These are phyloP conservation scores for Athalia cordata DNA, from an alignment of 2,888 invertebrate genomes.

Conservation along the genomic window DNA sequence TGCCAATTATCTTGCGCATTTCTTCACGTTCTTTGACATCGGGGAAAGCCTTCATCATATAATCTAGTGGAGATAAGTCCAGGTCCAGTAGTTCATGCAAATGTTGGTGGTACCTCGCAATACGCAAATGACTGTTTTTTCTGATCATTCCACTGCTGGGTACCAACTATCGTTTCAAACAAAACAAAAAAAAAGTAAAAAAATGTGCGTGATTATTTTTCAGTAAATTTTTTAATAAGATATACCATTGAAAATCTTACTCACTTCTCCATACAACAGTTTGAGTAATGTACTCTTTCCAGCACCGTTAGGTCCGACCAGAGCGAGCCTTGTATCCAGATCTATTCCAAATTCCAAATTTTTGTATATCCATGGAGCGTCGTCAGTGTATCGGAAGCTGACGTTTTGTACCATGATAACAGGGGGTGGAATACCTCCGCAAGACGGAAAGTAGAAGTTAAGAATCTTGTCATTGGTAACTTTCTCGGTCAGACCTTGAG, in stretches of 20 bases:
- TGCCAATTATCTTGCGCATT: conserved; percentile 98
- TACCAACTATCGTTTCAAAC: conserved; percentile 78
- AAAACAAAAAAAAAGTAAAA: neutral
- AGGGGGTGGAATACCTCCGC: conserved; percentile 97
- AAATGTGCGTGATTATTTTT: conserved; percentile 20
- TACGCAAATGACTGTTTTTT: conserved; percentile 97
- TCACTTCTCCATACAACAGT: conserved; percentile 93
- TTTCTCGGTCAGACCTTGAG: conserved; percentile 97
- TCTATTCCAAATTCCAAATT: conserved; percentile 99
- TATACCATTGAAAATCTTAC: conserved; percentile 58
- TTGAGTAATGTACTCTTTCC: conserved; percentile 99
- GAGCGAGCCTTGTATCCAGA: conserved; percentile 94
- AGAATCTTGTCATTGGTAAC: conserved; percentile 93
- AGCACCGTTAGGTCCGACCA: conserved; percentile 99
- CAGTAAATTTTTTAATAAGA: conserved; percentile 19
- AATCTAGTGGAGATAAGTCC: conserved; percentile 96
- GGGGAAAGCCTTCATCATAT: conserved; percentile 98
- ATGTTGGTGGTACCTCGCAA: conserved; percentile 99
- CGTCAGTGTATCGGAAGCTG: conserved; percentile 93
- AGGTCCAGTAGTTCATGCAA: conserved; percentile 96
- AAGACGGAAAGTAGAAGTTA: conserved; percentile 94
- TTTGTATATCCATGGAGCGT: conserved; percentile 94
- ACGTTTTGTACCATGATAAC: conserved; percentile 99
- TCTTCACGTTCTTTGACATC: conserved; percentile 98
- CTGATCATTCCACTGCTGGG: conserved; percentile 98